These are phyloP conservation scores for Coendou prehensilis DNA, from an alignment of 2,797 vertebrate species.

Conservation along the genomic window DNA sequence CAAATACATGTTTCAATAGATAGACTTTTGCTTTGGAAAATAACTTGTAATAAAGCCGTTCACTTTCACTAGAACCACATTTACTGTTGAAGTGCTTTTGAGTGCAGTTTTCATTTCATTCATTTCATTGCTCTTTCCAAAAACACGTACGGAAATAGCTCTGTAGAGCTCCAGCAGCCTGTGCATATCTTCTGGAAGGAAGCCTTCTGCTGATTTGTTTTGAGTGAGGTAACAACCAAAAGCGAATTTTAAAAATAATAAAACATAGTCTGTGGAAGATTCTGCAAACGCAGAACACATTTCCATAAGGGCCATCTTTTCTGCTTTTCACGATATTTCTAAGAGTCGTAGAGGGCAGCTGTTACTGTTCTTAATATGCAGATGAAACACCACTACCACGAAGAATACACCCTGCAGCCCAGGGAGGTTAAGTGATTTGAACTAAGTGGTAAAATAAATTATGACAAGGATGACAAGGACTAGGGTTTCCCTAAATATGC, in stretches of 20 bases:
- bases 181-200: not conserved
- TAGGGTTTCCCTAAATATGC: fast-evolving
- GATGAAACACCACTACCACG: not conserved
- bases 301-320: not conserved
- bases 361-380: not conserved
- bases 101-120: not conserved
- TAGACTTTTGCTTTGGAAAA: constrained; percentile 11
- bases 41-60: not conserved
- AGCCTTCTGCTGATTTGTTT: not conserved
- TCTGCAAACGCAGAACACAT: not conserved
- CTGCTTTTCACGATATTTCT: not conserved
- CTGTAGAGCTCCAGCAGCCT: not conserved
- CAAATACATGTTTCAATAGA: constrained; percentile 69
- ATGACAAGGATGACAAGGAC: not conserved
- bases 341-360: not conserved
- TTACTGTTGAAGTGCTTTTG: constrained; percentile 28
- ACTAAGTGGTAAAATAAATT: not conserved
- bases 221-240: not conserved
- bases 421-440: not conserved
- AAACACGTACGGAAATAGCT: not conserved
- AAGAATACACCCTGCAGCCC: too few relatives aligned
- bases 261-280: not conserved
- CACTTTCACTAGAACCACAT: not conserved
- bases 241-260: not conserved
- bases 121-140: not conserved